A percentile compares a stretch with the other conserved stretches of the same genome.
phyloP scores from a whole-genome alignment of 2,888 invertebrate species.

The Andricus curvator region DNA sequence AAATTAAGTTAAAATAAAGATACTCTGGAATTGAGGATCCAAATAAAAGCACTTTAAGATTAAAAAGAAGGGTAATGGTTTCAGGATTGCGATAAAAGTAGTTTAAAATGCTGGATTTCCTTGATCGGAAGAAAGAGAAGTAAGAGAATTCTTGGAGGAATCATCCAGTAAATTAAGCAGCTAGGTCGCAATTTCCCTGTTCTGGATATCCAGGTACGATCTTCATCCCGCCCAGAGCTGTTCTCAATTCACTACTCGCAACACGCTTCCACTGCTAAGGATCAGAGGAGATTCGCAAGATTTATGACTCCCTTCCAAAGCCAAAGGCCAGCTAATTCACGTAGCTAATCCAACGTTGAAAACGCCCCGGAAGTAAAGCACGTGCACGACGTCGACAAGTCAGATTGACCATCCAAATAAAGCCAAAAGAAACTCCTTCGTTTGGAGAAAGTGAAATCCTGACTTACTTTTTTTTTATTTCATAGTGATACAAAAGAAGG shows the following conservation, averaged over 20 bases:
- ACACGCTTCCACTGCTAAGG: constrained; percentile 28
- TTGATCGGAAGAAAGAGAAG: neutral
- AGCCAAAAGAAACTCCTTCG: constrained; percentile 15
- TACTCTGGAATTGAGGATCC: neutral
- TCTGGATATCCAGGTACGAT: constrained; percentile 28
- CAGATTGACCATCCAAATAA: constrained; percentile 27
- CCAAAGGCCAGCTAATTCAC: constrained; percentile 36
- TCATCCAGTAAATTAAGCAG: constrained; percentile 39
- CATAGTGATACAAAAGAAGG: too few species aligned
- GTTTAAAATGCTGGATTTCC: neutral
- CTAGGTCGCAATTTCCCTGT: constrained; percentile 26
- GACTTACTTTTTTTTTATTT: neutral
- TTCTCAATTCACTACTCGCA: constrained; percentile 41
- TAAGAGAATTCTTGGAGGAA: constrained; percentile 16
- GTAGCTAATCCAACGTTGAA: constrained; percentile 40
- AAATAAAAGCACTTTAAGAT: neutral
- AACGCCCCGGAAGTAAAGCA: constrained; percentile 27
- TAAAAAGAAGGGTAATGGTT: neutral
- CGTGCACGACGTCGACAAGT: constrained; percentile 37
- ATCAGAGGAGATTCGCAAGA: constrained; percentile 37
- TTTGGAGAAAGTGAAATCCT: constrained; percentile 27
- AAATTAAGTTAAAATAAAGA: too few species aligned
- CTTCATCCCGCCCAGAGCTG: constrained; percentile 9
- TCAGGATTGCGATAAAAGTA: neutral
- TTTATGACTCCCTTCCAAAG: constrained; percentile 28